Evolutionary conservation across 2,113 vertebrate species (phyloP), one percentile per base, ranked within the genome.

Genomic region (Ailurus styani): DNA sequence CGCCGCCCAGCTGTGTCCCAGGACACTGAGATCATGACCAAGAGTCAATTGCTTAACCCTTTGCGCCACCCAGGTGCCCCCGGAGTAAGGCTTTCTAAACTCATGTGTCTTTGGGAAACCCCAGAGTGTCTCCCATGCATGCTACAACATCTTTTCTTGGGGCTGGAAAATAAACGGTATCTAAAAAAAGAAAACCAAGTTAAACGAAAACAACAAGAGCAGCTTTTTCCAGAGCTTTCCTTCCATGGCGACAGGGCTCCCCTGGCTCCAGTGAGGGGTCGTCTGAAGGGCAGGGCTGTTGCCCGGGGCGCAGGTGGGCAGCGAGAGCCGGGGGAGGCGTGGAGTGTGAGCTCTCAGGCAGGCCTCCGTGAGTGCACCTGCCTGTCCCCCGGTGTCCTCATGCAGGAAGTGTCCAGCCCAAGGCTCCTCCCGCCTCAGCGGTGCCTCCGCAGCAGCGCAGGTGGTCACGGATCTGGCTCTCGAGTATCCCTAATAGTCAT

Each of bases 381-480:
- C 20, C 20, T 3, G 50, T 7, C 0, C 62, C 23, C 31, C 1
- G 1, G 47, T 15, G 25, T 31, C 37, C 79, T 45, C 0, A 5
- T 27, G 50, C 11, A 0, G 75, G 13, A 20, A 23, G 25, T 2
- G 1, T 9, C 34, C 57, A 42, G 2, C 2, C 34, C 25, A 3
- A 29, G 75, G 17, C 75, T 11, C 29, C 75, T 21, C 29, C 27
- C 29, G 5, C 75, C 15, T 0, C 5, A 2, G 5, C 0, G 29
- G 29, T 47, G 72, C 42, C 14, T 15, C 42, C 72, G 7, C 72
- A 17, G 72, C 14, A 3, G 14, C 42, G 2, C 1, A 7, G 72
- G 23, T 0, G 3, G 4, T 31, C 75, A 4, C 1, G 25, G 9
- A 18, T 60, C 54, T 40, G 13, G 25, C 18, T 17, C 42, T 0